These are phyloP conservation scores for Augochlora pura DNA, from an alignment of 1,140 invertebrate species.

Conservation along the genomic window DNA sequence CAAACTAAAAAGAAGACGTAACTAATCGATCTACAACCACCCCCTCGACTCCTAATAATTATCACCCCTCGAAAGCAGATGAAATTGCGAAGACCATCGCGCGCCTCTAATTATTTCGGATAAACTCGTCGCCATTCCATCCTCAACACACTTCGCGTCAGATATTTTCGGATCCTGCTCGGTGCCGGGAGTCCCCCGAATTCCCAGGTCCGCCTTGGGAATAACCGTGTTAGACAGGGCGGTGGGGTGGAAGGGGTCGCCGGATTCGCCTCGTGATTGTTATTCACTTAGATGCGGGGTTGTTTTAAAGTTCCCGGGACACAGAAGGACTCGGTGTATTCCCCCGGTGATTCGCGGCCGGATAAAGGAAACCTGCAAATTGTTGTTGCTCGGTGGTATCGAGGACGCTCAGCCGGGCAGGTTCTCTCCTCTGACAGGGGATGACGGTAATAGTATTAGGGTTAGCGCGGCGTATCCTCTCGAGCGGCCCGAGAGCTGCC, in stretches of 20 bases:
- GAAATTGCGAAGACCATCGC: too few species aligned
- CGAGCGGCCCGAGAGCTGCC: conserved; percentile 51
- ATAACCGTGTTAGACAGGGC: background rate
- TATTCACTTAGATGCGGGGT: conserved; percentile 50
- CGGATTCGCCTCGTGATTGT: conserved; percentile 35
- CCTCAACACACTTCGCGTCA: background rate
- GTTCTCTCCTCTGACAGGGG: conserved; percentile 50
- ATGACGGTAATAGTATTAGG: conserved; percentile 65
- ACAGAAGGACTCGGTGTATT: conserved; percentile 41
- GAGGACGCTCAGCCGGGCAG: conserved; percentile 58
- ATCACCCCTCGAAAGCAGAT: too few species aligned
- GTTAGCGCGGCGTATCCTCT: conserved; percentile 68
- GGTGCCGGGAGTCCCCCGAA: too few species aligned
- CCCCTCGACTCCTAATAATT: too few species aligned
- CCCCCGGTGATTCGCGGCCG: conserved; percentile 45
- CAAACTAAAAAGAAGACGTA: too few species aligned
- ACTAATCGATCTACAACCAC: too few species aligned
- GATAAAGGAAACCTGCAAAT: conserved; percentile 63
- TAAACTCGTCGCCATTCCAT: background rate
- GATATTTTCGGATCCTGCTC: too few species aligned
- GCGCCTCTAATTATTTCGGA: too few species aligned
- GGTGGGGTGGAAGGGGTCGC: background rate
- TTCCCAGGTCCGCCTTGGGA: background rate
- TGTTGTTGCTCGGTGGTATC: conserved; percentile 62
- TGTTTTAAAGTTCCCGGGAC: conserved; percentile 59